phyloP scores from a whole-genome alignment of 2,797 vertebrate species.

The Mus caroli region DNA sequence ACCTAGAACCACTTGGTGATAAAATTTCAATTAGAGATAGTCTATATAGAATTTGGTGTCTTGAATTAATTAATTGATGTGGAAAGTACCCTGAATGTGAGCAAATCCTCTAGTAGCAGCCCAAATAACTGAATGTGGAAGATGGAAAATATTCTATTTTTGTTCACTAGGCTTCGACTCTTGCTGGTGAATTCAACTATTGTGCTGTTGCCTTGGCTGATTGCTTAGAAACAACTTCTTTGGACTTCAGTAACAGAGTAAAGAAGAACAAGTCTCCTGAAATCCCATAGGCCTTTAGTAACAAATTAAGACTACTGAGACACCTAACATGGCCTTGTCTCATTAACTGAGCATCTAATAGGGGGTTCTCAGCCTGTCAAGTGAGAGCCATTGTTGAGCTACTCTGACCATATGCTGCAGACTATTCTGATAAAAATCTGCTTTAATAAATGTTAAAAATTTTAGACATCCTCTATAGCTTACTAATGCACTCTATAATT shows the following conservation, averaged over 20 bases:
- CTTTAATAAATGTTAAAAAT: not conserved
- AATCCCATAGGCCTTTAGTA: not conserved
- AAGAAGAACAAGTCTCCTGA: not conserved
- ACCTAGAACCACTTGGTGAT: not conserved
- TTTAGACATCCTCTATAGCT: not conserved
- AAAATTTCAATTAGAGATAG: not conserved
- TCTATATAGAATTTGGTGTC: not conserved
- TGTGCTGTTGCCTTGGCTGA: not conserved
- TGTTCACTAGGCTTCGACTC: not conserved
- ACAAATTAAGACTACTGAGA: not conserved
- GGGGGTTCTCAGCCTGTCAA: not conserved
- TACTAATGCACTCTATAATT: not conserved
- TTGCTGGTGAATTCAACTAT: not conserved
- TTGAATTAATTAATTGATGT: not conserved
- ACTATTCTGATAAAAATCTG: too few relatives aligned
- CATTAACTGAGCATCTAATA: not conserved
- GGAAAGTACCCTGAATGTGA: not conserved
- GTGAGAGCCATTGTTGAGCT: not conserved
- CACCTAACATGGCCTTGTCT: not conserved
- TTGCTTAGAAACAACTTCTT: not conserved
- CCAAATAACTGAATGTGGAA: not conserved
- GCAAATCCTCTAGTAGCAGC: not conserved
- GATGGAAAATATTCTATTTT: not conserved
- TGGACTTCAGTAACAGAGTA: not conserved
- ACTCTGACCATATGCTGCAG: not conserved